Percentiles rank a stretch among this genome's conserved stretches.
These are phyloP conservation scores for Limnodromus scolopaceus DNA, from an alignment of 2,797 vertebrate species.

Conservation along the genomic window DNA sequence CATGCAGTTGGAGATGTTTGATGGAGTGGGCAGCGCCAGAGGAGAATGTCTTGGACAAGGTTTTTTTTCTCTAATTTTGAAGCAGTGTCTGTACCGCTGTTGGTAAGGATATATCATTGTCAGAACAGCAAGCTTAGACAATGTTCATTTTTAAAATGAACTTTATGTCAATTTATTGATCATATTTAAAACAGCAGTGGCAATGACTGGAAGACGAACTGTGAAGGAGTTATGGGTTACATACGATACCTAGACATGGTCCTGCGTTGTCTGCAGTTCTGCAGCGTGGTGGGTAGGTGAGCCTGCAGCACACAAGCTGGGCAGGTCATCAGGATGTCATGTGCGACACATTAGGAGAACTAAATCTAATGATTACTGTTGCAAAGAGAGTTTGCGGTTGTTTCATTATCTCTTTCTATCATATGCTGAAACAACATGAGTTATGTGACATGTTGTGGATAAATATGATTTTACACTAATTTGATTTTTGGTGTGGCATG, in stretches of 20 bases:
- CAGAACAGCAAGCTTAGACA: neutral
- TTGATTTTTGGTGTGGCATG: neutral
- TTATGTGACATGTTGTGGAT: neutral
- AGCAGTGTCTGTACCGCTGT: neutral
- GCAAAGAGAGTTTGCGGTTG: neutral
- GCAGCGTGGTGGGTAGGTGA: neutral
- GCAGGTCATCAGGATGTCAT: neutral
- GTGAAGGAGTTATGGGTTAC: neutral
- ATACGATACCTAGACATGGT: rapidly evolving
- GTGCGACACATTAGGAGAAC: neutral
- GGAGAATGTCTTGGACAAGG: neutral
- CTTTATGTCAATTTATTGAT: neutral
- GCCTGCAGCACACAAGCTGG: neutral
- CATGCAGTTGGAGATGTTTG: neutral
- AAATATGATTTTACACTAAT: neutral
- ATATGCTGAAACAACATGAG: neutral
- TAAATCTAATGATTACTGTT: neutral
- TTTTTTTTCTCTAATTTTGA: neutral
- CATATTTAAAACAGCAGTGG: neutral
- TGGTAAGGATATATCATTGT: neutral
- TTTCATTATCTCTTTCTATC: neutral
- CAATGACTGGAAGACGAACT: neutral
- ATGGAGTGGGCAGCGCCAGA: neutral
- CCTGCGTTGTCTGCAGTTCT: neutral
- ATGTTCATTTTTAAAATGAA: neutral